These are phyloP conservation scores for Emys orbicularis DNA, from an alignment of 2,797 vertebrate species.

Conservation along the genomic window DNA sequence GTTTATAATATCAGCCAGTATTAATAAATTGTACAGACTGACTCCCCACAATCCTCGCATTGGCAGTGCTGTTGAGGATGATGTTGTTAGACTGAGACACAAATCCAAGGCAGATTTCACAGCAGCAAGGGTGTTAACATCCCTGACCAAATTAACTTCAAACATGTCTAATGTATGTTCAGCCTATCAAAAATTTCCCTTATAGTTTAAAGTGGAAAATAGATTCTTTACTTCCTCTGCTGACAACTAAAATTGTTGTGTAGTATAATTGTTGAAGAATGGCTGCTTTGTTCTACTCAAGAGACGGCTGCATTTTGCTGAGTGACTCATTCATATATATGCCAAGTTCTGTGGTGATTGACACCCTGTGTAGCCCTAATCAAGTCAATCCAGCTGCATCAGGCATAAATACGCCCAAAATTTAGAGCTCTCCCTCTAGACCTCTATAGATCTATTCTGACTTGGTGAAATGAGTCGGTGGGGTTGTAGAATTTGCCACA, in stretches of 20 bases:
- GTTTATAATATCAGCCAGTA: neutral
- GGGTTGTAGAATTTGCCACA: fast-evolving
- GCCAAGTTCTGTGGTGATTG: neutral
- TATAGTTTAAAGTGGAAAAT: neutral
- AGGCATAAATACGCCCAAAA: neutral
- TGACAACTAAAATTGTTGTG: neutral
- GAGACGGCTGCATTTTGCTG: neutral
- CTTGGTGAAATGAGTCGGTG: neutral
- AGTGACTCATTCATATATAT: slow-evolving; percentile 40
- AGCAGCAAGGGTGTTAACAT: neutral
- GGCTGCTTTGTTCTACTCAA: neutral
- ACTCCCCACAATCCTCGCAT: neutral
- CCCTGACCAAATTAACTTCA: neutral
- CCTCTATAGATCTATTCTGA: neutral
- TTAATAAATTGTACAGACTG: neutral
- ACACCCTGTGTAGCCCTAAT: slow-evolving; percentile 8
- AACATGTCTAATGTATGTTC: neutral
- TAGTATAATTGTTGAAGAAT: slow-evolving; percentile 29
- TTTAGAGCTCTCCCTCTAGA: neutral
- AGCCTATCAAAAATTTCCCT: neutral
- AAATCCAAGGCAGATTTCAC: neutral
- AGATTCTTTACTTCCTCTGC: neutral
- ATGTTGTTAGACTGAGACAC: neutral
- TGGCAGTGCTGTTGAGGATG: neutral
- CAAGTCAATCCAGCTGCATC: neutral